phyloP scores from a whole-genome alignment of 2,888 invertebrate genomes.

The Apotomis turbidana region DNA sequence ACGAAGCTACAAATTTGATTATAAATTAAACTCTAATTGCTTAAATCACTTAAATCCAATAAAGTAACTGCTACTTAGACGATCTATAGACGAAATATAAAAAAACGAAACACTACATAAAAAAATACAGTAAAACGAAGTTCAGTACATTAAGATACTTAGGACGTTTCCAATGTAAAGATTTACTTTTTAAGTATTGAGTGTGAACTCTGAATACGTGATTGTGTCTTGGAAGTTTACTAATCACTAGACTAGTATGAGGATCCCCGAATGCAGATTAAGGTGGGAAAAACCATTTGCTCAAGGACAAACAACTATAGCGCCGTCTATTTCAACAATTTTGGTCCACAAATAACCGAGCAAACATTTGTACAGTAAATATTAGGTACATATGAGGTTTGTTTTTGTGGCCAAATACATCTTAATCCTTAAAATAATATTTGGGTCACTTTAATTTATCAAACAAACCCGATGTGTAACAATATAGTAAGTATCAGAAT shows the following conservation, averaged over 20 bases:
- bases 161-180: too few species aligned
- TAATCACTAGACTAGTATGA: not conserved
- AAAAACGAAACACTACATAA: too few species aligned
- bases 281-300: conserved; percentile 18
- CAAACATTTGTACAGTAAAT: conserved; percentile 19
- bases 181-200: too few species aligned
- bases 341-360: not conserved
- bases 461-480: not conserved
- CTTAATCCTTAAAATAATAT: not conserved
- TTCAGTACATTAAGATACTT: too few species aligned
- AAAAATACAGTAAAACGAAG: too few species aligned
- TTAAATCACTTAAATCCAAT: too few species aligned
- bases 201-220: too few species aligned
- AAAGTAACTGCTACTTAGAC: too few species aligned
- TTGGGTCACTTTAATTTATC: not conserved
- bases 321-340: conserved; percentile 9
- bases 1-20: too few species aligned
- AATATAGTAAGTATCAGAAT: too few species aligned
- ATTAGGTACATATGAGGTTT: not conserved
- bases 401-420: conserved; percentile 4
- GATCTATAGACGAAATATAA: too few species aligned
- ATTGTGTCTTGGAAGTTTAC: not conserved
- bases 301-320: conserved; percentile 7
- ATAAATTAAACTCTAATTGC: too few species aligned
- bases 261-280: conserved; percentile 5